Base-by-base conservation (phyloP, 2,888 invertebrate species). In the Cryptus viduatorius region DNA sequence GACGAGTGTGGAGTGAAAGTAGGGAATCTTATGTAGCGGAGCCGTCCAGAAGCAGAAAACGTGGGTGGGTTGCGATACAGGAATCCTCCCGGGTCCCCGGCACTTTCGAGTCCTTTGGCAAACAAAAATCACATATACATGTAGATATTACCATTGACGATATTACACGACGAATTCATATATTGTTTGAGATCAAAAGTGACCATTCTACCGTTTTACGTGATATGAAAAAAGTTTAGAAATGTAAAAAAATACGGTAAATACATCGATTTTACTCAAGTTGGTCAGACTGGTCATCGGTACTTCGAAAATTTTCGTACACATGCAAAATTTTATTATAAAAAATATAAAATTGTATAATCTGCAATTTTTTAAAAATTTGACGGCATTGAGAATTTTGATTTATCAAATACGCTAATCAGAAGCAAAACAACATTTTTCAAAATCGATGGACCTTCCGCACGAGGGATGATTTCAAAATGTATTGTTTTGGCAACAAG, bases 101-200 rank as follows among this genome's bases (percentile, higher is more conserved):
- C 50, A 12, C 14, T 75, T 48, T 64, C 75, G 65, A 75, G 64
- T 64, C 65, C 75, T 50, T 50, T 50, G 64, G 64, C 75, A 75
- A 75, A 75, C 75, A 75, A 65, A 59, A 64, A 53, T 16, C 4
- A 5, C 16, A 19, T 29, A 64, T 12, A 48, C 59, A 29, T 59
- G 59, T 24, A 59, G 10, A 14, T 14, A 48, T 59, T 4, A 10
- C 59, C 19, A 59, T 29, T 24, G 59, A 59, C 59, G 29, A 59
- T 59, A 29, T 59, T 59, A n/a, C 59, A 59, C 12, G 59, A 29
- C 12, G 14, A 29, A 59, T 59, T 61, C 61, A 5, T 29, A 14
- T 61, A 31, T 31, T 53, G 53, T 53, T 53, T 29, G 61, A 31
- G 31, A 31, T 24, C 5, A 61, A 61, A 61, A 14, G 4, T 7